Evolutionary conservation across 2,888 invertebrate genomes (phyloP), one percentile per base, ranked within the genome.

Genomic region (Abrostola triplasia): DNA sequence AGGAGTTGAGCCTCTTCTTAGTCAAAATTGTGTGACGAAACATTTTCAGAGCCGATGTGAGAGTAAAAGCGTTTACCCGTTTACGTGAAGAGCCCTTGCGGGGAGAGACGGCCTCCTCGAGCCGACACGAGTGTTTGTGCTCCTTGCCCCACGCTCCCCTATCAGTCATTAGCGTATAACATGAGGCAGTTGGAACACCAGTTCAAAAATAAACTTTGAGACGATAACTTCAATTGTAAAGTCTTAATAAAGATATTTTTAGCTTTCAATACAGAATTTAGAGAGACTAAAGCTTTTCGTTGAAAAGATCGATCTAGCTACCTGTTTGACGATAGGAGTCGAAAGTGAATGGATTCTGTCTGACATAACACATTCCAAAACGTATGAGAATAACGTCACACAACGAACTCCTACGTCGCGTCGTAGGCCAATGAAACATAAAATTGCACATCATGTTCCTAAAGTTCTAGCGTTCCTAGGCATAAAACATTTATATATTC

Each of bases 1-100:
- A 53, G 44, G 10, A 41, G 8, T 38, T 49, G 5, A 64, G 47
- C 44, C 38, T 54, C 53, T 48, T 53, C 66, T 55, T 47, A 61
- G 76, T 67, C 60, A 76, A 83, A 87, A 87, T 86, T 77, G 84
- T 86, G 85, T 80, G 81, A 76, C 76, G 71, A 77, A 85, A 84
- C 79, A 82, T 85, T 88, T 85, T 82, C 78, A 84, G 81, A 63
- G 74, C 69, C 71, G 68, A 64, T 55, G 75, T 70, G 64, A 69
- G 74, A 64, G 71, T 72, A 79, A 83, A 78, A 81, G 80, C 79
- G 80, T 78, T 85, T 82, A 85, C 79, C 77, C 85, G 84, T 84
- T 88, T 87, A 86, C 66, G 71, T 81, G 74, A 70, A 89, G 90
- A 61, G 81, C 77, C 70, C 89, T 84, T 75, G 50, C 57, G 67